phyloP scores from a whole-genome alignment of 2,113 vertebrate species.

The Orycteropus afer region DNA sequence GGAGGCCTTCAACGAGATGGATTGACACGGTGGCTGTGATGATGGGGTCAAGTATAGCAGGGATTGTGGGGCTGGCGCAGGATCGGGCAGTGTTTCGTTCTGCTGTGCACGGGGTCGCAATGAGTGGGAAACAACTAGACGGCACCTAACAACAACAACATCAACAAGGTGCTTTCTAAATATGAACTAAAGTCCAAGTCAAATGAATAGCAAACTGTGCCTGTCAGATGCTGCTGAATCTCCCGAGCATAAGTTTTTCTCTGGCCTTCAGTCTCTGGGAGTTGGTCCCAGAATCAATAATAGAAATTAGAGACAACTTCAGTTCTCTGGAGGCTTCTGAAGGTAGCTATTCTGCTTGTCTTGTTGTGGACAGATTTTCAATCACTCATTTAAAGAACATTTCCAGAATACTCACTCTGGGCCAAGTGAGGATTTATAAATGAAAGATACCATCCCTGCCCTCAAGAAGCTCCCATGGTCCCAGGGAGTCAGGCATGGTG shows the following conservation, averaged over 20 bases:
- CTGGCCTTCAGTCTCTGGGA: constrained; percentile 40
- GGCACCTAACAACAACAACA: too few relatives aligned
- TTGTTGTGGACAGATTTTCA: not conserved
- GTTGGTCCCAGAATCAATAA: constrained; percentile 23
- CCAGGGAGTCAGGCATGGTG: rapidly evolving
- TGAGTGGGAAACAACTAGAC: too few relatives aligned
- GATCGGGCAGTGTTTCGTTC: too few relatives aligned
- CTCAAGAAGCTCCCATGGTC: not conserved
- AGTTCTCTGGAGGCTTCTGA: not conserved
- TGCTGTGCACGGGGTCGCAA: too few relatives aligned
- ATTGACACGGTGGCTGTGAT: too few relatives aligned
- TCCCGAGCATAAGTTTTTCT: constrained; percentile 11
- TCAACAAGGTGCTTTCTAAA: constrained; percentile 67
- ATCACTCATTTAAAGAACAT: not conserved
- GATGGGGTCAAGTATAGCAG: too few relatives aligned
- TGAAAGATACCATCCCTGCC: not conserved
- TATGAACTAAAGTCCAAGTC: constrained; percentile 56
- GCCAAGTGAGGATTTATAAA: not conserved
- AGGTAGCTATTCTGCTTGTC: not conserved
- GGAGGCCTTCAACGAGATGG: too few relatives aligned
- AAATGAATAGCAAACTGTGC: constrained; percentile 42
- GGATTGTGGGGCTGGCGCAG: too few relatives aligned
- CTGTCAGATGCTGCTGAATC: constrained; percentile 48
- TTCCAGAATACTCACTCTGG: not conserved
- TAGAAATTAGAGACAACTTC: not conserved